Percentiles rank a stretch among this genome's conserved stretches.
Evolutionary conservation across 2,888 invertebrate genomes (phyloP).

Genomic region (Coenonympha glycerion): DNA sequence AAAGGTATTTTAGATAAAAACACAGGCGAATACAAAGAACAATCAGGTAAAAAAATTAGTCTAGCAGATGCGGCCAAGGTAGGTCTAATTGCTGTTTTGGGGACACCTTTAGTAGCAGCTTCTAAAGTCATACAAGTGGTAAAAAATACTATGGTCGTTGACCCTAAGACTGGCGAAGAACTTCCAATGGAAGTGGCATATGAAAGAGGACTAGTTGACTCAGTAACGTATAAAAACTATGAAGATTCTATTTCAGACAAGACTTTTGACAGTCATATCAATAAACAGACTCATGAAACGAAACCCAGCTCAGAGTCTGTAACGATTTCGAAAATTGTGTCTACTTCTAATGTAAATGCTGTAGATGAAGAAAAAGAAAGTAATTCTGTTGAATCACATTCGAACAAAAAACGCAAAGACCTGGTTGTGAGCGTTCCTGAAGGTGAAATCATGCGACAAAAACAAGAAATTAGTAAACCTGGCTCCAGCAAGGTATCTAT

Average conservation of each 20-base stretch:
- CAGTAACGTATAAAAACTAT: slow-evolving; percentile 67
- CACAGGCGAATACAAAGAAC: slow-evolving; percentile 81
- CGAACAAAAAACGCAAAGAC: slow-evolving; percentile 32
- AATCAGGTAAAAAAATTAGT: slow-evolving; percentile 79
- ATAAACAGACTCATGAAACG: too few species aligned
- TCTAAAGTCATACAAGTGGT: slow-evolving; percentile 82
- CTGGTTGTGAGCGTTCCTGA: background rate
- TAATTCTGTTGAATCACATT: slow-evolving; percentile 58
- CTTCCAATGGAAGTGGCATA: slow-evolving; percentile 80
- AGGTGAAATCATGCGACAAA: background rate
- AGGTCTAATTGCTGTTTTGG: slow-evolving; percentile 84
- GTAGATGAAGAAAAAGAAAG: slow-evolving; percentile 78
- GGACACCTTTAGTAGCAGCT: slow-evolving; percentile 83
- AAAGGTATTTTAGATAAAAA: slow-evolving; percentile 83
- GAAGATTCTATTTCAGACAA: slow-evolving; percentile 53
- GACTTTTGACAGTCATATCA: too few species aligned
- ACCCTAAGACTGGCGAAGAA: slow-evolving; percentile 86
- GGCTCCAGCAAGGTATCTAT: slow-evolving; percentile 38
- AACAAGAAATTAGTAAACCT: slow-evolving; percentile 19
- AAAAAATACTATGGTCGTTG: slow-evolving; percentile 79
- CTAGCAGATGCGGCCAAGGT: slow-evolving; percentile 84
- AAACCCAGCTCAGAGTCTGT: too few species aligned
- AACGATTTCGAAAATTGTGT: background rate
- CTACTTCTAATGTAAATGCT: slow-evolving; percentile 76
- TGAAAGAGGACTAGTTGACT: slow-evolving; percentile 80